These are phyloP conservation scores for Lytechinus pictus DNA, from an alignment of 35 echinoderm and acorn worm species.

Conservation along the genomic window DNA sequence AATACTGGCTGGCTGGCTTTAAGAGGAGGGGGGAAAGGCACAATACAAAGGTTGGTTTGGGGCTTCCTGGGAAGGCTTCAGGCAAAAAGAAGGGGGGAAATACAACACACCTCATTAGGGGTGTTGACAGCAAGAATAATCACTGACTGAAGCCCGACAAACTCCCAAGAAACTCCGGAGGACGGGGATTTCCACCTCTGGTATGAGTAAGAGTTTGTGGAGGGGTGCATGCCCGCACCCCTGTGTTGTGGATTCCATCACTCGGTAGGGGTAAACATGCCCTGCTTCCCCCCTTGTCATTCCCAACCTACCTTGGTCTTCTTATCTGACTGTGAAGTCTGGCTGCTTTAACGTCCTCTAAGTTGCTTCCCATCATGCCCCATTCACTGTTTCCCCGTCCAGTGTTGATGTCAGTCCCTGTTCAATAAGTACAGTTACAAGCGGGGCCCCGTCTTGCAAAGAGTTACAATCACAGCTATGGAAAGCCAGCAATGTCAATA, in stretches of 20 bases:
- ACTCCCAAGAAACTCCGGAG: neutral
- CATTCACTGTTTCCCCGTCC: neutral
- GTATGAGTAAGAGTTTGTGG: neutral
- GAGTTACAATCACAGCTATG: too few relatives aligned
- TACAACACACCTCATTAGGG: conserved; percentile 15
- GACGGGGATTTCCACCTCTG: neutral
- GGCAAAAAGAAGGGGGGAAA: neutral
- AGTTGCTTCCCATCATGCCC: neutral
- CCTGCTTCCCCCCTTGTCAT: neutral
- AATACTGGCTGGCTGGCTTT: neutral
- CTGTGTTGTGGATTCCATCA: neutral
- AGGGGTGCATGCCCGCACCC: neutral
- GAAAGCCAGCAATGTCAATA: too few relatives aligned
- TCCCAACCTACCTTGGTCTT: neutral
- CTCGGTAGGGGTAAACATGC: neutral
- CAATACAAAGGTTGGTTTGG: conserved; percentile 24
- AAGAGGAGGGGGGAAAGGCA: conserved; percentile 1
- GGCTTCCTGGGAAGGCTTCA: neutral
- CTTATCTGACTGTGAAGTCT: neutral
- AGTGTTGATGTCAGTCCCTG: neutral
- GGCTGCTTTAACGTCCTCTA: neutral
- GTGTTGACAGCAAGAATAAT: conserved; percentile 24
- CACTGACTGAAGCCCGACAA: neutral
- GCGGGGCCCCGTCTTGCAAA: too few relatives aligned
- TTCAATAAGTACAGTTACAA: too few relatives aligned